phyloP scores from a whole-genome alignment of 2,797 vertebrate genomes.

The Apodemus agrarius region DNA sequence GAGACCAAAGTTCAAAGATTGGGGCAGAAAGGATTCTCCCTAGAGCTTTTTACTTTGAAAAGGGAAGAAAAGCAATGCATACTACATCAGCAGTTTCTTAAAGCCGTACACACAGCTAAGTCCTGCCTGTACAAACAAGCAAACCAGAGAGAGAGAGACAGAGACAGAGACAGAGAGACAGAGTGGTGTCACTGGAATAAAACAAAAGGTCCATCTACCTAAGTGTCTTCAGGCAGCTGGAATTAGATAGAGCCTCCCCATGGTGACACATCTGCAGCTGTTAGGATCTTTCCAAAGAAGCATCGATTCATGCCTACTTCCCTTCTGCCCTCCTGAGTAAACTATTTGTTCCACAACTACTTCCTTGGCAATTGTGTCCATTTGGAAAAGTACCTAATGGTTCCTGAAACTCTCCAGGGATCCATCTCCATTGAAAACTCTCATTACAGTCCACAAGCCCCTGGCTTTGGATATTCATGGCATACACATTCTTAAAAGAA shows the following conservation, averaged over 20 bases:
- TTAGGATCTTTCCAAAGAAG: slow-evolving; percentile 13
- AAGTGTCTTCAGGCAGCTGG: background rate
- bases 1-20: slow-evolving; percentile 27
- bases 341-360: slow-evolving; percentile 28
- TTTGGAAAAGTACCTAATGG: slow-evolving; percentile 41
- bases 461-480: slow-evolving; percentile 35
- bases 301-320: background rate
- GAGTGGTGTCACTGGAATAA: background rate
- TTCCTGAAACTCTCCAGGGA: slow-evolving; percentile 39
- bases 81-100: background rate
- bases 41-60: slow-evolving; percentile 49
- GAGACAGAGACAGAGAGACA: too few species aligned
- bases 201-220: background rate
- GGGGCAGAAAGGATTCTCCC: background rate
- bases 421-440: slow-evolving; percentile 25
- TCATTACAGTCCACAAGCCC: background rate
- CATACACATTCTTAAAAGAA: background rate
- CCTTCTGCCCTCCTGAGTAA: background rate
- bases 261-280: background rate
- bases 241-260: background rate
- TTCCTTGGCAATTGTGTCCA: background rate
- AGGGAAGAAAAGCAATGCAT: background rate
- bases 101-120: slow-evolving; percentile 23
- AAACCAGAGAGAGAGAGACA: background rate
- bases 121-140: slow-evolving; percentile 41